These are phyloP conservation scores for Hemistola chrysoprasaria DNA, from an alignment of 2,888 invertebrate species.

Conservation along the genomic window DNA sequence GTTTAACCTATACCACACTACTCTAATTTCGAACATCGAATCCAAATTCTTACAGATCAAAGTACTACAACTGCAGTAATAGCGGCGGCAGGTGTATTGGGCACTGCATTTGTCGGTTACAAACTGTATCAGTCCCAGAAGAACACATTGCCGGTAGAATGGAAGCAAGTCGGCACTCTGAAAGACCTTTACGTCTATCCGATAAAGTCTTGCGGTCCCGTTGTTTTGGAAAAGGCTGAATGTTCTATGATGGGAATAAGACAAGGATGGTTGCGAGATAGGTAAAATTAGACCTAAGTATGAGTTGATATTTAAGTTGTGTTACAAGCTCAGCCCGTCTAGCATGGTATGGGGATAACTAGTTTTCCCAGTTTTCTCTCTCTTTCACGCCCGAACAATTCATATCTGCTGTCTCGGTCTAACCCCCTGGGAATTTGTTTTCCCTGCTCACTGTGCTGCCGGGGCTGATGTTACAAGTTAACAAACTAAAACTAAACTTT, in stretches of 20 bases:
- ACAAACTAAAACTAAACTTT: too few species aligned
- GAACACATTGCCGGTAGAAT: constrained; percentile 65
- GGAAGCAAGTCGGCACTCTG: constrained; percentile 82
- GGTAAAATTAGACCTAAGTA: constrained; percentile 52
- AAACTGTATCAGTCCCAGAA: constrained; percentile 41
- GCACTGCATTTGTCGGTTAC: constrained; percentile 58
- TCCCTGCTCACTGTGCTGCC: too few species aligned
- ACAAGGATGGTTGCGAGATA: constrained; percentile 80
- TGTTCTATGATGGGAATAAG: constrained; percentile 79
- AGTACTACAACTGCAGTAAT: constrained; percentile 44
- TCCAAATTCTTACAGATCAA: constrained; percentile 12
- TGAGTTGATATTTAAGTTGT: too few species aligned
- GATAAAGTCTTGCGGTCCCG: constrained; percentile 82
- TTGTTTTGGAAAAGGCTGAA: constrained; percentile 72
- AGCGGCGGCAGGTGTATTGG: constrained; percentile 51
- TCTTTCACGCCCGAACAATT: too few species aligned
- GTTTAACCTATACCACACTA: too few species aligned
- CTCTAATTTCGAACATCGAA: too few species aligned
- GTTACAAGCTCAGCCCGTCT: too few species aligned
- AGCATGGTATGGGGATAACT: too few species aligned
- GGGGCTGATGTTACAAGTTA: too few species aligned
- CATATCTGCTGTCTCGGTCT: too few species aligned
- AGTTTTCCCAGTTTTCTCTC: too few species aligned
- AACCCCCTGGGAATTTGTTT: too few species aligned
- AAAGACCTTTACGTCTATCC: constrained; percentile 80